phyloP scores from a whole-genome alignment of 2,113 vertebrate species.

The Chionodraco myersi region DNA sequence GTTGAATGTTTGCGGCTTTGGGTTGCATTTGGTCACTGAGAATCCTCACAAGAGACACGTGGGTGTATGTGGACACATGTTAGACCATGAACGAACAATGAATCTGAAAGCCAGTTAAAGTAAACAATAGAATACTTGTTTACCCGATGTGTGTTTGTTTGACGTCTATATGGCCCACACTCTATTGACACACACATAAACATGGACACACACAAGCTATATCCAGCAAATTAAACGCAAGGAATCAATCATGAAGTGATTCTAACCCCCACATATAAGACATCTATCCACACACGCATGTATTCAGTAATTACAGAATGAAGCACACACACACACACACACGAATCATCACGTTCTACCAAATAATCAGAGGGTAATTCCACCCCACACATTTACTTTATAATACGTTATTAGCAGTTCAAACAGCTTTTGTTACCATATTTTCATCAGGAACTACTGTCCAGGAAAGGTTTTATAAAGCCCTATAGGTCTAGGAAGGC shows the following conservation, averaged over 20 bases:
- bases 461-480: conserved; percentile 26
- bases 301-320: not conserved
- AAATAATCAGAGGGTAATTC: conserved; percentile 26
- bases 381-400: not conserved
- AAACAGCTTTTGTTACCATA: conserved; percentile 14
- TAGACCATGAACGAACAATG: conserved; percentile 30
- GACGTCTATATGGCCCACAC: not conserved
- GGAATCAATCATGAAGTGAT: conserved; percentile 10
- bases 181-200: not conserved
- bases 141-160: not conserved
- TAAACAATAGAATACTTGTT: conserved; percentile 18
- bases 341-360: conserved; percentile 3
- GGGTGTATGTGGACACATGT: not conserved
- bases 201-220: not conserved
- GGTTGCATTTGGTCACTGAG: not conserved
- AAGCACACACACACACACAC: not conserved
- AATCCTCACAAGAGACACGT: not conserved
- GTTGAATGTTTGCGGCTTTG: not conserved
- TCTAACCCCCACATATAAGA: not conserved
- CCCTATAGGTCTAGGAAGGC: conserved; percentile 46
- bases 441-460: conserved; percentile 22
- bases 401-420: not conserved
- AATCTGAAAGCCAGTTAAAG: conserved; percentile 4
- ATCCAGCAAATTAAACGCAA: not conserved
- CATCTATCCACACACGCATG: not conserved